Percentiles rank a stretch among this genome's conserved stretches.
These are phyloP conservation scores for Matsumurasca onukii DNA, from an alignment of 1,140 invertebrate genomes.

Conservation along the genomic window DNA sequence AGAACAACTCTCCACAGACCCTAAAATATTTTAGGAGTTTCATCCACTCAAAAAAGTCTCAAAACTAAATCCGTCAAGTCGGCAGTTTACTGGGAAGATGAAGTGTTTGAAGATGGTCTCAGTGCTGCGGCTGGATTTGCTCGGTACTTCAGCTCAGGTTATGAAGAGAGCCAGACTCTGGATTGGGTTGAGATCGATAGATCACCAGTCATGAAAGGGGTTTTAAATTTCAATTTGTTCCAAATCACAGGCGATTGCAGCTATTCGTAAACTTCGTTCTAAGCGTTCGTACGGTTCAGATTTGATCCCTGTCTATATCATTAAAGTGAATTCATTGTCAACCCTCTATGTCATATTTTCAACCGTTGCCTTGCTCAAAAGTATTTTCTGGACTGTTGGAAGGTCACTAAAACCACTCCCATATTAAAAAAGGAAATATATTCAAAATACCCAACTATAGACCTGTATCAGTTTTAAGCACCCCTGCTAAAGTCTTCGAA, in stretches of 20 bases:
- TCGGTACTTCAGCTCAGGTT: not conserved
- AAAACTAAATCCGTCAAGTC: no score
- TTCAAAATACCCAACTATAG: not conserved
- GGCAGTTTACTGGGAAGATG: conserved; percentile 1
- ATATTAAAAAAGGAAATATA: not conserved
- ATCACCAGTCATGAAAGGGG: no score
- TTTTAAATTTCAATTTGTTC: no score
- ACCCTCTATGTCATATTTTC: not conserved
- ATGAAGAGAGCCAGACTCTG: not conserved
- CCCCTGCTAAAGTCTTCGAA: conserved; percentile 8
- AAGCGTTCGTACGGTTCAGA: not conserved
- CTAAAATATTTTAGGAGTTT: not conserved
- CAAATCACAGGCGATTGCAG: not conserved
- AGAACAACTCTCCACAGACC: not conserved
- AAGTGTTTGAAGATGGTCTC: not conserved
- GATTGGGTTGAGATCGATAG: not conserved
- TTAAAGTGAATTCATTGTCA: not conserved
- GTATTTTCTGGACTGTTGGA: conserved; percentile 1
- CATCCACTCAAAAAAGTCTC: no score
- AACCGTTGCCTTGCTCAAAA: no score
- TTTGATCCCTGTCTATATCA: conserved; percentile 2
- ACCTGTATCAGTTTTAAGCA: no score
- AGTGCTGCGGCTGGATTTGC: not conserved
- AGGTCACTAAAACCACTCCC: not conserved
- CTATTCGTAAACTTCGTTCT: not conserved